Base-by-base conservation (phyloP, 2,888 invertebrate genomes). In the Calameuta pallipes region DNA sequence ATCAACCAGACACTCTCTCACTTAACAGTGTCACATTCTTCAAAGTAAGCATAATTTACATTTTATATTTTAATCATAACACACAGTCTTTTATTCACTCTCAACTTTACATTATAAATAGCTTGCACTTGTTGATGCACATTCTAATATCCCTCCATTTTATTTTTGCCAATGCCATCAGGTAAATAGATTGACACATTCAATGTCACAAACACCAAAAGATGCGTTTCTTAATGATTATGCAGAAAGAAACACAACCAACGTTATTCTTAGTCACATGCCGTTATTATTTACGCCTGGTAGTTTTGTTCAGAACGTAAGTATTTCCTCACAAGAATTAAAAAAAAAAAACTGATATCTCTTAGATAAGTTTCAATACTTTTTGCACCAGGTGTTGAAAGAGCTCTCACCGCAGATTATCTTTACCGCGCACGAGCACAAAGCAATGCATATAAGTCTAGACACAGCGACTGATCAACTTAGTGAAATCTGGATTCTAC, bases 261-360 rank as follows among this genome's bases (percentile, higher is more conserved):
- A 93, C 87, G 93, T 97, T 80, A 94, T 94, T 15, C 91, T 96
- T 23, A 96, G 96, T 34, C 97, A 97, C 90, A 94, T 96, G 87
- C 96, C 97, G 69, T 89, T 96, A 75, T 89, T 94, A 82, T 93
- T 93, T 82, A 89, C 91, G 81, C 93, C 93, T 30, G 93, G 92
- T 77, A 85, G 88, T 68, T 94, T 94, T 86, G 93, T 93, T 3
- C 92, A 93, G 84, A 92, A 92, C 88, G 93, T 93, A 90, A 85
- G 85, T 93, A 84, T 93, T 30, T 9, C 12, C 71, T 30, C 0
- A 34, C 1, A 11, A 11, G 11, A 31, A 1, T 11, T 13, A 30
- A 31, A 31, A 31, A 31, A 31, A 33, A 71, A 33, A 31, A 15
- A 12, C 9, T 31, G 13, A 15, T 33, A 71, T 34, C 13, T 34